Evolutionary conservation across 1,140 invertebrate species (phyloP), one percentile per base, ranked within the genome.

Genomic region (Papilio polyxenes): DNA sequence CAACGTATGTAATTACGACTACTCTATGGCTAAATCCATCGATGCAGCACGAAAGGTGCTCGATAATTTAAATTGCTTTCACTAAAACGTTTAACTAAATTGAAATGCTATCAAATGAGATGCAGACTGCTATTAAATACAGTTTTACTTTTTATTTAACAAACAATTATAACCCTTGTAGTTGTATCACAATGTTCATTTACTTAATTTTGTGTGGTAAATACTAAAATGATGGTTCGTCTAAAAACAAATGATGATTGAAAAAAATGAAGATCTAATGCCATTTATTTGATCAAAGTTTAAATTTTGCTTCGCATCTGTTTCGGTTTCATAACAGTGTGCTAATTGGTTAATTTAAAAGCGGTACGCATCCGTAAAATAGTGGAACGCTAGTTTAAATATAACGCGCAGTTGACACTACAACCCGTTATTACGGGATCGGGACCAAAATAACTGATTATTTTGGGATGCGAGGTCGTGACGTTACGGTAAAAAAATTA

Each of bases 391-490:
- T 37, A 37, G 48, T 77, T 40, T 77, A 77, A 77, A 53, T 77
- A 77, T 77, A 77, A 49, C 49, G 0, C 13, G 10, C 44, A 31
- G 20, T 77, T 77, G 75, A 56, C 75, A 51, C 49, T 31, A 77
- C 44, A 37, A 49, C 5, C 48, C 20, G 75, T 53, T 77, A 49
- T 77, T 77, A 23, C 20, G 20, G 48, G 49, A 53, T 31, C 20
- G 44, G 11, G 49, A 77, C 23, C 48, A 77, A 77, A 77, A 77
- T 77, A 77, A 77, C 75, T 17, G 2, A 76, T 51, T 77, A 53
- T 31, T 51, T 53, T 53, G 2, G 13, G 31, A 72, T 9, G 65
- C 65, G 65, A 40, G 13, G 65, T 20, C 31, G 65, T 72, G 65
- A 72, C 65, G 65, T 72, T 11, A 37, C 13, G 65, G 4, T 37